Percentiles rank a stretch among this genome's conserved stretches.
Conservation (phyloP, 1,140 invertebrate species). For the Mamestra configurata region DNA sequence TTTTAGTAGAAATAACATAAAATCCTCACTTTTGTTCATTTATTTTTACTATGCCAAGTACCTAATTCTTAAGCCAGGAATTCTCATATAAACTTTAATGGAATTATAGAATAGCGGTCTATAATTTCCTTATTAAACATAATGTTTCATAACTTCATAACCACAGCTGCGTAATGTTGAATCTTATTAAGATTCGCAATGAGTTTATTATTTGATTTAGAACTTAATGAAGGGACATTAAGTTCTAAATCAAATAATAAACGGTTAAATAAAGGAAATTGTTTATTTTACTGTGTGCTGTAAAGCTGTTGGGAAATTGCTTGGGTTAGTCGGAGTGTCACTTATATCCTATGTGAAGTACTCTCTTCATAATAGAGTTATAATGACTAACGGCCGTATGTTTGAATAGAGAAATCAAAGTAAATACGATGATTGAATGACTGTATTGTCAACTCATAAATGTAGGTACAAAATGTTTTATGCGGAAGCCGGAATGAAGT, state of each 20-base stretch:
- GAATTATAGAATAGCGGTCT: background rate
- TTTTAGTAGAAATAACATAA: no score
- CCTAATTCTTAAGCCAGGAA: no score
- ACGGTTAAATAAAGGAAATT: slow-evolving; percentile 13
- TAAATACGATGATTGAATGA: background rate
- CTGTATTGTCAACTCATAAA: background rate
- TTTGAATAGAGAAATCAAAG: background rate
- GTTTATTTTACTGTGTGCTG: slow-evolving; percentile 5
- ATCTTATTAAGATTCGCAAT: slow-evolving; percentile 8
- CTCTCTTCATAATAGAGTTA: background rate
- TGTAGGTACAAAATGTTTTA: no score
- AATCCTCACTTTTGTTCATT: no score
- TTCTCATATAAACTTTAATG: background rate
- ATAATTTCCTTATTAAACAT: slow-evolving; percentile 23
- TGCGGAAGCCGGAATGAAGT: no score
- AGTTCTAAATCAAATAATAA: no score
- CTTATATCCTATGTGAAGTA: background rate
- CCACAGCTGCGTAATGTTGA: background rate
- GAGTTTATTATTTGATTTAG: slow-evolving; percentile 7
- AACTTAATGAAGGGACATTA: no score
- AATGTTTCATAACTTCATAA: slow-evolving; percentile 4
- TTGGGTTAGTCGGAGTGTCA: background rate
- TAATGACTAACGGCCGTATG: background rate
- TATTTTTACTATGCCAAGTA: no score
- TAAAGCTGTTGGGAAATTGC: slow-evolving; percentile 2